Conservation (phyloP, 1,140 invertebrate genomes). For the Habropoda laboriosa region DNA sequence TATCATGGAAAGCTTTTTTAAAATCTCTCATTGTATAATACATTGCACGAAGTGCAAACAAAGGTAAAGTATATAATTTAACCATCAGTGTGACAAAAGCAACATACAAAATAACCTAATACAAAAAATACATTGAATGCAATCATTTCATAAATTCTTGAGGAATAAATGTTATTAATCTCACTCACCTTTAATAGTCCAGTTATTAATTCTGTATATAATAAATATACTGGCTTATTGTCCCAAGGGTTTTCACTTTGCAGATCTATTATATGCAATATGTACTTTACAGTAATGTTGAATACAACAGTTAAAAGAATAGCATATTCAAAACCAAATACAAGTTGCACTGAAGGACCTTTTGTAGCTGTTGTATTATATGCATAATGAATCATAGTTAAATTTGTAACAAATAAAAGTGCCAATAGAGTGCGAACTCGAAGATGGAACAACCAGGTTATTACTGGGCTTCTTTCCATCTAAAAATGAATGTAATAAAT, state of each 20-base stretch:
- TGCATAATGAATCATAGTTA: constrained; percentile 95
- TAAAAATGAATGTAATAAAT: constrained; percentile 80
- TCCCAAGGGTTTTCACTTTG: constrained; percentile 98
- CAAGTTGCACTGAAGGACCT: constrained; percentile 98
- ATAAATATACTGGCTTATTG: constrained; percentile 98
- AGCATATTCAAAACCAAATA: constrained; percentile 99
- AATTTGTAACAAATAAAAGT: constrained; percentile 91
- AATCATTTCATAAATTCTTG: background rate
- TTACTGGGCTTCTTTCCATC: constrained; percentile 99
- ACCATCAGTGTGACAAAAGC: constrained; percentile 98
- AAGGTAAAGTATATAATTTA: constrained; percentile 97
- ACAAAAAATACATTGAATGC: constrained; percentile 71
- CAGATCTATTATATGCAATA: constrained; percentile 96
- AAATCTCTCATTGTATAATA: constrained; percentile 99
- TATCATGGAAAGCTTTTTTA: constrained; percentile 99
- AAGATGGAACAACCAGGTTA: constrained; percentile 97
- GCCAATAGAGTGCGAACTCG: constrained; percentile 93
- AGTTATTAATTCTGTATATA: constrained; percentile 98
- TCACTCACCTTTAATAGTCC: constrained; percentile 87
- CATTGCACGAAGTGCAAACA: constrained; percentile 99
- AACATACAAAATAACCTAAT: constrained; percentile 95
- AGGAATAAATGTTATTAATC: constrained; percentile 6
- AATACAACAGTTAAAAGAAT: constrained; percentile 96
- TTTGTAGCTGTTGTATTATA: constrained; percentile 96
- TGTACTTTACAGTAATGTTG: constrained; percentile 97